A percentile compares a stretch with the other conserved stretches of the same genome.
These are phyloP conservation scores for Syngnathus typhle DNA, from an alignment of 2,113 vertebrate genomes.

Conservation along the genomic window DNA sequence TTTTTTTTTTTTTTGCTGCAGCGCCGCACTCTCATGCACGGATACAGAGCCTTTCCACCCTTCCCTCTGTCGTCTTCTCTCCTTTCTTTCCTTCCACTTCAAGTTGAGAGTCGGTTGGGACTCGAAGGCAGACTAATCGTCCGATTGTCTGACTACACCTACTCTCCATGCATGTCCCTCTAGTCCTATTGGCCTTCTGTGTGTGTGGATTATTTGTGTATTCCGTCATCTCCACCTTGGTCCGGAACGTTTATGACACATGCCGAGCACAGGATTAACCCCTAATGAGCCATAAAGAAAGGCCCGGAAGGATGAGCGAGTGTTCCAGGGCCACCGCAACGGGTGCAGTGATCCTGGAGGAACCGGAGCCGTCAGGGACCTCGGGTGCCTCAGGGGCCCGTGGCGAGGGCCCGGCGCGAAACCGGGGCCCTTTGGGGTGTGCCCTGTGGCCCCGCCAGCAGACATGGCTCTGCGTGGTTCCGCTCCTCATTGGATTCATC, in stretches of 20 bases:
- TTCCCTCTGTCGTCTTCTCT: background rate
- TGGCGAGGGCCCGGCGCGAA: constrained; percentile 75
- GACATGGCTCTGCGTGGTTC: constrained; percentile 88
- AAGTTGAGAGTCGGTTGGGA: background rate
- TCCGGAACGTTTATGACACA: background rate
- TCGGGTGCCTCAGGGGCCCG: constrained; percentile 60
- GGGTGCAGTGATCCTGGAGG: constrained; percentile 78
- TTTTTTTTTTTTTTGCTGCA: background rate
- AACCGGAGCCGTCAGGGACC: constrained; percentile 70
- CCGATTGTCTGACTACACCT: background rate
- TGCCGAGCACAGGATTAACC: constrained; percentile 55
- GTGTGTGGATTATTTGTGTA: background rate
- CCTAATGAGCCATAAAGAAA: constrained; percentile 53
- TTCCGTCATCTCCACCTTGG: background rate
- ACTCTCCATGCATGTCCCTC: background rate
- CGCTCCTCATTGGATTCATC: constrained; percentile 86
- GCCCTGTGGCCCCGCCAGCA: constrained; percentile 90
- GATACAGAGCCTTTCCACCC: background rate
- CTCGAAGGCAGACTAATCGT: background rate
- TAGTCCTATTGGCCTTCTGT: background rate
- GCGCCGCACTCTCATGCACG: background rate
- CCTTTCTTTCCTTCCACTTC: background rate
- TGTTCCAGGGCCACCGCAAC: constrained; percentile 73
- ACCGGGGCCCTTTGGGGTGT: constrained; percentile 78
- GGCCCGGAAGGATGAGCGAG: constrained; percentile 66